Conservation (phyloP, 2,888 invertebrate genomes). For the Latheticus oryzae region DNA sequence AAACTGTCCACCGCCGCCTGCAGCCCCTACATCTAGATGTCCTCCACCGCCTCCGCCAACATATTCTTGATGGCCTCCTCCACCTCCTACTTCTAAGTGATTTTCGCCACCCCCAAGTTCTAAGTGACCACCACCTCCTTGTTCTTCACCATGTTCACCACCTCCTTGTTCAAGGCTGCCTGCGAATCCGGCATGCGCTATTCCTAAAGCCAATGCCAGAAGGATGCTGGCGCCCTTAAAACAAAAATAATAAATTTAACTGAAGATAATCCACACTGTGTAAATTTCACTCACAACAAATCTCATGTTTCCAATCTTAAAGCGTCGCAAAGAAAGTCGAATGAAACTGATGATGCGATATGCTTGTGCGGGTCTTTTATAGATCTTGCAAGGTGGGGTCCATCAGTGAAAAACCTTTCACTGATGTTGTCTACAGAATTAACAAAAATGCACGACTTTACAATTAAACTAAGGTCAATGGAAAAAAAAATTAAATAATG, state of each 20-base stretch:
- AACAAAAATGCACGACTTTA: conserved; percentile 21
- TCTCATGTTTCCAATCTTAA: conserved; percentile 51
- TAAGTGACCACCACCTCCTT: conserved; percentile 13
- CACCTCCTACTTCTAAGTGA: background rate
- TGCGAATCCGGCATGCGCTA: conserved; percentile 55
- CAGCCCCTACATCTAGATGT: no score
- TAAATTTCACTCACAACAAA: conserved; percentile 55
- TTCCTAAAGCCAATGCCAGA: conserved; percentile 52
- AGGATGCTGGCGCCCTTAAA: conserved; percentile 53
- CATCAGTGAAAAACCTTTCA: conserved; percentile 56
- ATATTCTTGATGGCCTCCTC: conserved; percentile 3
- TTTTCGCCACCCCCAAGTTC: conserved; percentile 16
- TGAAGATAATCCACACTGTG: background rate
- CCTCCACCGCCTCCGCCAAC: conserved; percentile 4
- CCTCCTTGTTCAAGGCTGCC: conserved; percentile 48
- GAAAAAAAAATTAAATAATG: conserved; percentile 26
- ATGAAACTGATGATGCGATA: conserved; percentile 56
- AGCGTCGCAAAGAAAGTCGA: conserved; percentile 52
- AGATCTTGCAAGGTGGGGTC: conserved; percentile 54
- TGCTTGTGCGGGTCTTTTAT: conserved; percentile 55
- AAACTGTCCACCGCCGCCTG: conserved; percentile 7
- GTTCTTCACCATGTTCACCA: conserved; percentile 1
- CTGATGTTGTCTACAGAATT: conserved; percentile 29
- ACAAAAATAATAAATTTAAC: conserved; percentile 21
- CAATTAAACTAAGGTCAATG: conserved; percentile 23